These are phyloP conservation scores for Bellardia pandia DNA, from an alignment of 2,888 invertebrate species.

Conservation along the genomic window DNA sequence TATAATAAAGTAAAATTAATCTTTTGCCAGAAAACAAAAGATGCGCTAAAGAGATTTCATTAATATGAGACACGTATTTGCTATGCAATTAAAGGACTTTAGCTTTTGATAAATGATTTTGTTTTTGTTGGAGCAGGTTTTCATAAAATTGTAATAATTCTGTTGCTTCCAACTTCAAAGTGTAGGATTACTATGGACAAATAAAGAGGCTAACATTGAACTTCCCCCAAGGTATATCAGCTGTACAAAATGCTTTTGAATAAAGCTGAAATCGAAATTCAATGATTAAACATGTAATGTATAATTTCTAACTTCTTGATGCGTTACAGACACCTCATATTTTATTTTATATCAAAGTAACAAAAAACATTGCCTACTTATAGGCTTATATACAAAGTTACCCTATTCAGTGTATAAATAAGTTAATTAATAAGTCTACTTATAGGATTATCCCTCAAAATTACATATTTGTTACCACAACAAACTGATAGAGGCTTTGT, in stretches of 20 bases:
- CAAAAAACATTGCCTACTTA: neutral
- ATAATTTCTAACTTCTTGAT: neutral
- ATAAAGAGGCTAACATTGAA: no score
- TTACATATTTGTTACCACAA: neutral
- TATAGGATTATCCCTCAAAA: neutral
- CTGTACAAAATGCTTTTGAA: no score
- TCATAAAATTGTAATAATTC: no score
- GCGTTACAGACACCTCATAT: neutral
- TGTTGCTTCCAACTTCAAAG: no score
- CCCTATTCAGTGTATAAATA: neutral
- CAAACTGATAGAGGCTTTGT: neutral
- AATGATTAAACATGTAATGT: no score
- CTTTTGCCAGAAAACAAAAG: neutral
- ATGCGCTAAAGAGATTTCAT: slow-evolving; percentile 1
- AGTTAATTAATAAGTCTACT: slow-evolving; percentile 1
- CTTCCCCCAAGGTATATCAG: no score
- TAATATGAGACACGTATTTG: slow-evolving; percentile 25
- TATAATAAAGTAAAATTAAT: slow-evolving; percentile 1
- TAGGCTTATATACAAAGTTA: neutral
- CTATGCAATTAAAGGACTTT: neutral
- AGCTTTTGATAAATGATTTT: slow-evolving; percentile 1
- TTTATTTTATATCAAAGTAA: no score
- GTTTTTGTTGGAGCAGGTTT: neutral
- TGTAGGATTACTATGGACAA: no score
- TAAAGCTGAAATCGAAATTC: no score